phyloP scores from a whole-genome alignment of 2,888 invertebrate genomes.

The Ferrisia virgata region DNA sequence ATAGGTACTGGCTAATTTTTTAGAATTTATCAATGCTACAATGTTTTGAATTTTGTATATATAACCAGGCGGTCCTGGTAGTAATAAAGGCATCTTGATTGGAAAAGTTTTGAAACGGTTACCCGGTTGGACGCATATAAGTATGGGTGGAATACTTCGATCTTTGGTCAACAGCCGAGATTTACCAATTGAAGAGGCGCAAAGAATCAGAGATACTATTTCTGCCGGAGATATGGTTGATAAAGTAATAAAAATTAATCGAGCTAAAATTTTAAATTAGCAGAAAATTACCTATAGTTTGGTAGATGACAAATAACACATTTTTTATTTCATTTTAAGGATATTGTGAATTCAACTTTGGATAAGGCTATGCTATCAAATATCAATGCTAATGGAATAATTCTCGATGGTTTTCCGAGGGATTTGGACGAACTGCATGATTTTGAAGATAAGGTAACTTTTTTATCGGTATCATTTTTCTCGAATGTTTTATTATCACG shows the following conservation, averaged over 20 bases:
- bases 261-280: no score
- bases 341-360: conserved; percentile 73
- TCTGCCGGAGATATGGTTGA: conserved; percentile 78
- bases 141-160: conserved; percentile 74
- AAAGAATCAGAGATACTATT: conserved; percentile 67
- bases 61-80: conserved; percentile 76
- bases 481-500: not conserved
- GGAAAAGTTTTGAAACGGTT: conserved; percentile 66
- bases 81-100: conserved; percentile 80
- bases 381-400: conserved; percentile 69
- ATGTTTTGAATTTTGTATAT: not conserved
- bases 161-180: conserved; percentile 61
- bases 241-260: conserved; percentile 51
- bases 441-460: conserved; percentile 80
- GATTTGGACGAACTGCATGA: conserved; percentile 81
- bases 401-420: conserved; percentile 92
- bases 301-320: not conserved
- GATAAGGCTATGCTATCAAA: conserved; percentile 64
- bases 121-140: conserved; percentile 73
- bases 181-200: conserved; percentile 56
- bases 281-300: conserved; percentile 13
- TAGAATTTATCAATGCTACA: not conserved
- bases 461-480: not conserved
- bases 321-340: conserved; percentile 52
- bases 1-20: no score